Percentiles rank a stretch among this genome's conserved stretches.
Evolutionary conservation across 2,113 vertebrate genomes (phyloP).

Genomic region (Prolemur simus): DNA sequence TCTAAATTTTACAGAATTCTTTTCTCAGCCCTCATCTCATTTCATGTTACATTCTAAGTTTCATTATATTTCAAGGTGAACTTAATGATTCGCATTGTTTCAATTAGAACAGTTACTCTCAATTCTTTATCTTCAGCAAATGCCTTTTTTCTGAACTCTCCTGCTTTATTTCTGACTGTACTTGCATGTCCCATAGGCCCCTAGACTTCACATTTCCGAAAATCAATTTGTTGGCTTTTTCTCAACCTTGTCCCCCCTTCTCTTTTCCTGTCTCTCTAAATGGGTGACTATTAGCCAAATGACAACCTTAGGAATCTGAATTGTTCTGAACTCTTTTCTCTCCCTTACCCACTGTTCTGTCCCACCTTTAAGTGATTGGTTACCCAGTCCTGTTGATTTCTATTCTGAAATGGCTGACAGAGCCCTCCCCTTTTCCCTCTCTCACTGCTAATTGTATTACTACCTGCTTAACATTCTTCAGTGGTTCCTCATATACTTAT

Average conservation of each 20-base stretch:
- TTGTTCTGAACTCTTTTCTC: not conserved
- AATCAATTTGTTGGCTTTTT: not conserved
- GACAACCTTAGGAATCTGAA: not conserved
- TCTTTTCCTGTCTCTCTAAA: not conserved
- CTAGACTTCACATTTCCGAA: not conserved
- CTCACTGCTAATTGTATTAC: not conserved
- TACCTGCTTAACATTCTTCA: not conserved
- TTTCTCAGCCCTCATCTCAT: not conserved
- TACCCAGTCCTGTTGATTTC: not conserved
- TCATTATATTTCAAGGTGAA: not conserved
- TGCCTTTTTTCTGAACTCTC: not conserved
- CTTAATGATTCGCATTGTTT: not conserved
- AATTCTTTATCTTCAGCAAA: not conserved
- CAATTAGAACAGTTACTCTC: not conserved
- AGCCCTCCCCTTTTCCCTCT: rapidly evolving
- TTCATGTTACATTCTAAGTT: not conserved
- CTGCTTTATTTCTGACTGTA: not conserved
- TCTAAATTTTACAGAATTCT: slow-evolving; percentile 30
- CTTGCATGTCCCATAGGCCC: not conserved
- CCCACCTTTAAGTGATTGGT: not conserved
- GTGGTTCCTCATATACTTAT: not conserved
- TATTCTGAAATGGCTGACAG: not conserved
- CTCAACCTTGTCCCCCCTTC: rapidly evolving
- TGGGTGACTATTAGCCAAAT: not conserved
- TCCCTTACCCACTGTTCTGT: not conserved